Conservation (phyloP, 2,797 vertebrate species). For the Parambassis ranga region DNA sequence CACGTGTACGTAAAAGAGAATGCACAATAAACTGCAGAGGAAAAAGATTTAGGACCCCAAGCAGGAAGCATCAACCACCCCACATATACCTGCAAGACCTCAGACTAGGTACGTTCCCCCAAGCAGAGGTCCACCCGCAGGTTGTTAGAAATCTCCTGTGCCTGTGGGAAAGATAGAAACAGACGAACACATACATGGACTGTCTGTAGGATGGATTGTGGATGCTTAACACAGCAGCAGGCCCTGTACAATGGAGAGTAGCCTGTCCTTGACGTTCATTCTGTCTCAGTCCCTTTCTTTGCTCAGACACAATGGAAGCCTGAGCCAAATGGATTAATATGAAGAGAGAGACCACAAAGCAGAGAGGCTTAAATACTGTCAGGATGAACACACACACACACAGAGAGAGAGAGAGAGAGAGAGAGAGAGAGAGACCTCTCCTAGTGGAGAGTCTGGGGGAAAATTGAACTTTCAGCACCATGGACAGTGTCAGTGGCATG, state of each 20-base stretch:
- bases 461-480: constrained; percentile 67
- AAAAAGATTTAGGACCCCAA: constrained; percentile 4
- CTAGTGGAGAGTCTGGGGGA: constrained; percentile 25
- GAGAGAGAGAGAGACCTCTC: neutral
- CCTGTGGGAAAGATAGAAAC: neutral
- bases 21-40: constrained; percentile 20
- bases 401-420: neutral
- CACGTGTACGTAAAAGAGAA: constrained; percentile 51
- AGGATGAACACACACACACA: constrained; percentile 12
- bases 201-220: neutral
- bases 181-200: constrained; percentile 15
- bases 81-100: constrained; percentile 4
- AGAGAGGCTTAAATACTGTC: constrained; percentile 48
- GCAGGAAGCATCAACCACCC: constrained; percentile 3
- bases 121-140: constrained; percentile 7
- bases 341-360: constrained; percentile 52
- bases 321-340: constrained; percentile 65
- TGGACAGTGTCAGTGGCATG: constrained; percentile 35
- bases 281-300: constrained; percentile 14
- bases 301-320: constrained; percentile 50
- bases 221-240: constrained; percentile 26
- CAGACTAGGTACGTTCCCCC: constrained; percentile 19
- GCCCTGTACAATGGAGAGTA: constrained; percentile 13
- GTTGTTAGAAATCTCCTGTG: neutral
- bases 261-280: constrained; percentile 61